Evolutionary conservation across 2,113 vertebrate species (phyloP).

Genomic region (Protobothrops mucrosquamatus): DNA sequence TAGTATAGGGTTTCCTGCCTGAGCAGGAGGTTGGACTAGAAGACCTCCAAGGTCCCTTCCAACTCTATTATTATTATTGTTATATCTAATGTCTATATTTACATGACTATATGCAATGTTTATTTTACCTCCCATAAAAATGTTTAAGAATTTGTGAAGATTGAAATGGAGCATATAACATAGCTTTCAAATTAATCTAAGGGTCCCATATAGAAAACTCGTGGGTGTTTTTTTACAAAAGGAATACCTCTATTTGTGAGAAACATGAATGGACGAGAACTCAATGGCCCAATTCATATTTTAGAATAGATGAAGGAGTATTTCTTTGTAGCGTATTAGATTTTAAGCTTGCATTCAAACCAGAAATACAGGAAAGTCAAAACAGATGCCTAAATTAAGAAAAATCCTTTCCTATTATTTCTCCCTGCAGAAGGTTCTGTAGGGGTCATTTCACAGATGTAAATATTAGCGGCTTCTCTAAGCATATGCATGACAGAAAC

Average conservation of each 20-base stretch:
- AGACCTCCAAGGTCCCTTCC: too few species aligned
- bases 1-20: too few species aligned
- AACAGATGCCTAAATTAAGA: neutral
- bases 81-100: too few species aligned
- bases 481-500: neutral
- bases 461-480: neutral
- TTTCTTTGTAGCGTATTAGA: neutral
- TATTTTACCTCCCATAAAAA: neutral
- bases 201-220: neutral
- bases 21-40: too few species aligned
- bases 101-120: too few species aligned
- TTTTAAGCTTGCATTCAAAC: neutral
- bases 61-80: too few species aligned
- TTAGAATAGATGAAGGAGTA: neutral
- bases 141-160: neutral
- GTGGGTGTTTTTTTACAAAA: neutral
- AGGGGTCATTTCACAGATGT: neutral
- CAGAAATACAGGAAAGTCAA: neutral
- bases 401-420: neutral
- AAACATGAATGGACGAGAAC: neutral
- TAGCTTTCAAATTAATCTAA: neutral
- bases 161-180: neutral
- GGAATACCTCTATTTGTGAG: neutral
- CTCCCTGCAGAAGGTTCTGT: neutral
- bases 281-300: neutral